These are phyloP conservation scores for Parelbella ahira DNA, from an alignment of 2,888 invertebrate species.

Conservation along the genomic window DNA sequence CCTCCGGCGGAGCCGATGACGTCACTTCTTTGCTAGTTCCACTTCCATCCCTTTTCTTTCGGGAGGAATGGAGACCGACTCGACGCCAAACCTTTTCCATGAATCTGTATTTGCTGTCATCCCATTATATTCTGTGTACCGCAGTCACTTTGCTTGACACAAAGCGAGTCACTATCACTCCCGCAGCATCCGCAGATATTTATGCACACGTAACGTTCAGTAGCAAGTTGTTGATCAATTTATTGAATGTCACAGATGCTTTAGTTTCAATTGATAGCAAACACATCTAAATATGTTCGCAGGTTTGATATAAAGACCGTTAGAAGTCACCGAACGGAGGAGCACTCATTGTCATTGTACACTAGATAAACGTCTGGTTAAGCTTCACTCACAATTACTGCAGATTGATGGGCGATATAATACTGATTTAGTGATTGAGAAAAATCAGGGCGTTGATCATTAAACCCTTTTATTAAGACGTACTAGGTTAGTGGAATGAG, in stretches of 20 bases:
- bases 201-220: slow-evolving; percentile 10
- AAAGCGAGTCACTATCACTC: slow-evolving; percentile 29
- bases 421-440: slow-evolving; percentile 31
- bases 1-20: slow-evolving; percentile 59
- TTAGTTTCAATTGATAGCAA: neutral
- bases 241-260: neutral
- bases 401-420: slow-evolving; percentile 25
- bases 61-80: slow-evolving; percentile 80
- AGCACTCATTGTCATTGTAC: slow-evolving; percentile 64
- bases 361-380: slow-evolving; percentile 32
- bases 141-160: slow-evolving; percentile 29
- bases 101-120: slow-evolving; percentile 74
- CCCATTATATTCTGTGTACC: slow-evolving; percentile 59
- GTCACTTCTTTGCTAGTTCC: slow-evolving; percentile 71
- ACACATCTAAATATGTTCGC: slow-evolving; percentile 14
- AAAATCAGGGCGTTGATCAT: slow-evolving; percentile 49
- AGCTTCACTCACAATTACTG: slow-evolving; percentile 26
- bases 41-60: slow-evolving; percentile 79
- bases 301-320: slow-evolving; percentile 24
- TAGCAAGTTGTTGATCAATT: neutral
- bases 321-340: slow-evolving; percentile 52
- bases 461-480: slow-evolving; percentile 64
- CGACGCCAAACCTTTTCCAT: slow-evolving; percentile 81
- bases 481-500: slow-evolving; percentile 75
- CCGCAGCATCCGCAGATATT: slow-evolving; percentile 22